Conservation (phyloP, 1,140 invertebrate species). For the Chrysomallon squamiferum region DNA sequence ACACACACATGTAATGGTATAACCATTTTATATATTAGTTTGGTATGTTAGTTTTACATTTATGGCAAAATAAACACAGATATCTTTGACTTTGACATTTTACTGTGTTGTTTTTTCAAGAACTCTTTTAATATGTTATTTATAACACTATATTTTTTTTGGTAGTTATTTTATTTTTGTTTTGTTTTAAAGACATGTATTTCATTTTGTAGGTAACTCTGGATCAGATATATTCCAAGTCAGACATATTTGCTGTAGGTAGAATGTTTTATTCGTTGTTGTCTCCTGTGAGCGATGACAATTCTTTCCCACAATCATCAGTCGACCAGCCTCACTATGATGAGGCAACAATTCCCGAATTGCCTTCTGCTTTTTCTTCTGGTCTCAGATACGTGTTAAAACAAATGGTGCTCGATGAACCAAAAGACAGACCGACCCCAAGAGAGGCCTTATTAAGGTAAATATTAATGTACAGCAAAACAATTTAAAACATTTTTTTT, state of each 20-base stretch:
- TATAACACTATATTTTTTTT: no score
- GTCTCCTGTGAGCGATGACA: constrained; percentile 5
- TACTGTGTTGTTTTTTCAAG: no score
- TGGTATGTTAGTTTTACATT: no score
- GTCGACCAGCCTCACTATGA: constrained; percentile 26
- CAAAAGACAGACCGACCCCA: constrained; percentile 14
- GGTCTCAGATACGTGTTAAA: constrained; percentile 21
- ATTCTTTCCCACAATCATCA: constrained; percentile 24
- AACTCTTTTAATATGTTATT: no score
- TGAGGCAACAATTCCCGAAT: constrained; percentile 23
- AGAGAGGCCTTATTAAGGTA: constrained; percentile 24
- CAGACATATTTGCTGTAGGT: constrained; percentile 32
- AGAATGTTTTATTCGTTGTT: constrained; percentile 35
- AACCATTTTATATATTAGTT: no score
- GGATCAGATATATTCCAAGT: constrained; percentile 24
- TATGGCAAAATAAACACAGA: no score
- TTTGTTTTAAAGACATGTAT: background rate
- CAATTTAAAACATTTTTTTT: background rate
- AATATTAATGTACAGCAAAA: background rate
- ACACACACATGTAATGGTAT: no score
- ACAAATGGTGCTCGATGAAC: constrained; percentile 27
- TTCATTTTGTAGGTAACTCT: constrained; percentile 16
- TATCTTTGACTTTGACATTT: no score
- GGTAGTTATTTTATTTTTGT: no score
- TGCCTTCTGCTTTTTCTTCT: constrained; percentile 5